Base-by-base conservation (phyloP, 2,888 invertebrate genomes). In the Xestia xanthographa region DNA sequence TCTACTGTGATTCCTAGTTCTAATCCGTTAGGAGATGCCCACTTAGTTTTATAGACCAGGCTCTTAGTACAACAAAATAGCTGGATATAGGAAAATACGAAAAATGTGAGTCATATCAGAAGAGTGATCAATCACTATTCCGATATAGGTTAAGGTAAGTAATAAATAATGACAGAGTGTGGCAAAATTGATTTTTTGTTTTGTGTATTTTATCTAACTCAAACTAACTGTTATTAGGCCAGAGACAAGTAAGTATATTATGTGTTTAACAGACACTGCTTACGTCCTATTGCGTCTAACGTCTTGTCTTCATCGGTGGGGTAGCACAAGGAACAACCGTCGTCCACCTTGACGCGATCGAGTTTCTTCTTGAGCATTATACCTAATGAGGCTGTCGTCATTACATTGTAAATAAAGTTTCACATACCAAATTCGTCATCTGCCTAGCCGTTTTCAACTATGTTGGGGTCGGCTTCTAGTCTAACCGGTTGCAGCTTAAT, bases 271-370 rank as follows among this genome's bases (percentile, higher is more conserved):
- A 70, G 26, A 48, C 45, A 34, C 34, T 34, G 34, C 4, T 34
- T 34, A 34, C 34, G 5, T 14, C 9, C 22, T 43, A 43, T 22
- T 26, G 26, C 14, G 56, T 26, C 41, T 43, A 26, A 53, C 11
- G 34, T 34, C 12, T 63, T 77, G 5, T 22, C 50, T 66, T 26
- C 22, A 66, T 14, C 38, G 14, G 12, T n/a, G 41, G 9, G 41
- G 56, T 26, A 63, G 5, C 3, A 29, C 48, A 66, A 9, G 41
- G 12, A 4, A 45, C 50, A 45, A 45, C 48, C 48, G 45, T 41
- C 34, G n/a, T 45, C 50, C 43, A 53, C n/a, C 50, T 53, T 41
- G 14, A 66, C 65, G 26, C 34, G 14, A 80, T 9, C 41, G 29
- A 58, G 29, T 58, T 58, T 26, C 4, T 43, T 26, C 43, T 50